Evolutionary conservation across 2,888 invertebrate species (phyloP).

Genomic region (Boloria euphrosyne): DNA sequence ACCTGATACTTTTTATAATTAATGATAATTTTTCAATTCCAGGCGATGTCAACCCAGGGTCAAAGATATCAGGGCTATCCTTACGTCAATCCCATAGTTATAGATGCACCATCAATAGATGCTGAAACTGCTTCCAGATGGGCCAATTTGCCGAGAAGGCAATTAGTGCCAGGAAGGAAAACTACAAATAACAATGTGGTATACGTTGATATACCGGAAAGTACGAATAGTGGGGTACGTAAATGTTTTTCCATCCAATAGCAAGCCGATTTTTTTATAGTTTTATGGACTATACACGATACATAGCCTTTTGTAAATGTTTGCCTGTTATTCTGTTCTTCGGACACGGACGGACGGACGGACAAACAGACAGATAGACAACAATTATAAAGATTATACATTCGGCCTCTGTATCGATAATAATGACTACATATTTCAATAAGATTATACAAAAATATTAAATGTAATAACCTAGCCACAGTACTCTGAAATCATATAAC

Average conservation of each 20-base stretch:
- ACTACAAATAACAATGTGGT: constrained; percentile 1
- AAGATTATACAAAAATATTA: too few species aligned
- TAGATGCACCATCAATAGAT: constrained; percentile 56
- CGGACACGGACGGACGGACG: too few species aligned
- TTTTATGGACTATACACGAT: too few species aligned
- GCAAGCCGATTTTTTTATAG: too few species aligned
- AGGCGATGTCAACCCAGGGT: constrained; percentile 33
- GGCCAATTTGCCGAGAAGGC: constrained; percentile 55
- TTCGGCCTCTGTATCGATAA: too few species aligned
- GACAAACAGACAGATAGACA: too few species aligned
- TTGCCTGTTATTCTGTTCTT: too few species aligned
- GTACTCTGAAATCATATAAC: too few species aligned
- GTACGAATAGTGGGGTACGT: neutral
- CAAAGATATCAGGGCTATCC: constrained; percentile 66
- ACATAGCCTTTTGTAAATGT: too few species aligned
- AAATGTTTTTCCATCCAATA: neutral
- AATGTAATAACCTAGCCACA: too few species aligned
- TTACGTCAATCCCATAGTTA: constrained; percentile 54
- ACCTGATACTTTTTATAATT: neutral
- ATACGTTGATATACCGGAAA: constrained; percentile 22
- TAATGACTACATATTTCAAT: too few species aligned
- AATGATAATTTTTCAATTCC: neutral
- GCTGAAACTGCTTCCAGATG: constrained; percentile 51
- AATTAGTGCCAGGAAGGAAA: constrained; percentile 32
- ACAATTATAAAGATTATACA: too few species aligned